Conservation (phyloP, 2,888 invertebrate genomes). For the Scaptomyza flava region DNA sequence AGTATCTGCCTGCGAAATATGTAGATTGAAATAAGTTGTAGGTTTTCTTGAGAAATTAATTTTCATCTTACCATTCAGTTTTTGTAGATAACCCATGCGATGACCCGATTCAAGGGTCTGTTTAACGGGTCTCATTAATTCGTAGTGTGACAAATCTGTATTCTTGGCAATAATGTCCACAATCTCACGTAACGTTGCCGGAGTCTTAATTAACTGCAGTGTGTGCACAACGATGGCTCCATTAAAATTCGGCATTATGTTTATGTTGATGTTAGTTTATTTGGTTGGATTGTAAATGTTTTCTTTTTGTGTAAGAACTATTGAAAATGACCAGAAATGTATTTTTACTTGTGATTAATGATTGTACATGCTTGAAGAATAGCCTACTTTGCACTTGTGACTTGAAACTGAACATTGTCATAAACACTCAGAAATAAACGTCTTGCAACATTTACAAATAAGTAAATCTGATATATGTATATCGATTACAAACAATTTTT, state of each 20-base stretch:
- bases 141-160: constrained; percentile 49
- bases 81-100: constrained; percentile 57
- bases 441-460: too few species aligned
- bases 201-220: constrained; percentile 54
- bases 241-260: constrained; percentile 61
- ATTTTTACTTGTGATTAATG: background rate
- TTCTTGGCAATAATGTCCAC: constrained; percentile 53
- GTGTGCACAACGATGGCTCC: constrained; percentile 68
- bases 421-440: background rate
- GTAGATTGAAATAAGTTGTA: background rate
- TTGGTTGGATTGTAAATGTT: constrained; percentile 9
- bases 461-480: background rate
- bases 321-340: constrained; percentile 14
- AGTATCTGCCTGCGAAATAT: constrained; percentile 49
- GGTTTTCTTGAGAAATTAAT: background rate
- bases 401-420: background rate
- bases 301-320: constrained; percentile 21
- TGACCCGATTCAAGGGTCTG: constrained; percentile 60
- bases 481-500: background rate
- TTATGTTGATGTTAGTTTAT: background rate
- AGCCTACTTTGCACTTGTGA: constrained; percentile 8
- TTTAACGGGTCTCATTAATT: constrained; percentile 54
- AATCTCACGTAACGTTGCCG: constrained; percentile 62
- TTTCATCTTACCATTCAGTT: constrained; percentile 49
- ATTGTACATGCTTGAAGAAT: background rate